Evolutionary conservation across 2,888 invertebrate species (phyloP).

Genomic region (Catocala nupta): DNA sequence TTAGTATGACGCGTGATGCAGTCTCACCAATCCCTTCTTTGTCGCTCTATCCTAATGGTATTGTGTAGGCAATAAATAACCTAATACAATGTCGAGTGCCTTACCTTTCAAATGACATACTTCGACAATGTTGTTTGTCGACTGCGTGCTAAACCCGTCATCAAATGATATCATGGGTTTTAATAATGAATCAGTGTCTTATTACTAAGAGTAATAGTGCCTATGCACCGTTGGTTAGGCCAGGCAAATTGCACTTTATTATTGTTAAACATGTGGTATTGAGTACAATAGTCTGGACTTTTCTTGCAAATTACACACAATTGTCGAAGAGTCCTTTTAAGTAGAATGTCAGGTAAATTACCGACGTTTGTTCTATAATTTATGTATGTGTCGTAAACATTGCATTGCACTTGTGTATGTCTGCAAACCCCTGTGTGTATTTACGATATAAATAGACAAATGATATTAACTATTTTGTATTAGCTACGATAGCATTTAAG

Average conservation of each 20-base stretch:
- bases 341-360: slow-evolving; percentile 75
- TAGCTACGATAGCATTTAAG: too few species aligned
- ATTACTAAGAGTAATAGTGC: slow-evolving; percentile 4
- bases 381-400: slow-evolving; percentile 56
- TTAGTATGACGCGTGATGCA: too few species aligned
- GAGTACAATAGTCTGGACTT: slow-evolving; percentile 30
- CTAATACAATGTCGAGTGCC: too few species aligned
- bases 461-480: not conserved
- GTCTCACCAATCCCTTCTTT: too few species aligned
- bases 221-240: slow-evolving; percentile 18
- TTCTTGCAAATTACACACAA: slow-evolving; percentile 67
- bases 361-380: slow-evolving; percentile 62
- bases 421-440: slow-evolving; percentile 5
- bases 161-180: slow-evolving; percentile 23
- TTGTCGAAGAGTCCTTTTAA: slow-evolving; percentile 69
- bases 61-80: too few species aligned
- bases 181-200: slow-evolving; percentile 35
- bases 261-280: slow-evolving; percentile 44
- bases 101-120: not conserved
- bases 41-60: too few species aligned
- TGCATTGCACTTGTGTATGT: slow-evolving; percentile 38
- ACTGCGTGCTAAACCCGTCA: slow-evolving; percentile 26
- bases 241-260: slow-evolving; percentile 60
- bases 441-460: not conserved
- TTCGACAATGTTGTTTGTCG: not conserved